Percentiles rank a stretch among this genome's conserved stretches.
Conservation (phyloP, 2,888 invertebrate species). For the Elmis aenea region DNA sequence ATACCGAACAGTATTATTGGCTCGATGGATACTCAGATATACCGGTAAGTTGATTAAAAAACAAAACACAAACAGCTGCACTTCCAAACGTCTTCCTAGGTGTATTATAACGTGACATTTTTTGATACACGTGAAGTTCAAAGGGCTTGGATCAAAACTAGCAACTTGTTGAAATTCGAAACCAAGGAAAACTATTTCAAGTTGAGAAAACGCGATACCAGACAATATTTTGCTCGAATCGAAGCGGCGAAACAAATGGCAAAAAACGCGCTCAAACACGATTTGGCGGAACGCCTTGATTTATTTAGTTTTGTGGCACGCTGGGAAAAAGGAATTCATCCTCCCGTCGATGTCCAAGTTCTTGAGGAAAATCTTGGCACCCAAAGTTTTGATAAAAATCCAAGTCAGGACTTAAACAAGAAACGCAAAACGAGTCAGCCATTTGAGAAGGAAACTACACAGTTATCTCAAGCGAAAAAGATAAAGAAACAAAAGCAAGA, state of each 20-base stretch:
- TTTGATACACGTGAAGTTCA: conserved; percentile 47
- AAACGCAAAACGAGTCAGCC: not conserved
- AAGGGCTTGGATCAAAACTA: conserved; percentile 48
- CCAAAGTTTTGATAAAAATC: conserved; percentile 1
- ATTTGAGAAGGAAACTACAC: too few relatives aligned
- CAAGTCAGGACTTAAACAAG: not conserved
- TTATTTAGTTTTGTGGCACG: conserved; percentile 49
- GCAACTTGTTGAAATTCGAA: conserved; percentile 43
- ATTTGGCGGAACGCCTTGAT: conserved; percentile 41
- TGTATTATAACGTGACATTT: conserved; percentile 53
- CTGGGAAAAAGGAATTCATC: conserved; percentile 46
- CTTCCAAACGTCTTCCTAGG: conserved; percentile 44
- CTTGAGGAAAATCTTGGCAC: too few relatives aligned
- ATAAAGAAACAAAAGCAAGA: too few relatives aligned
- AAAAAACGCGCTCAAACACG: conserved; percentile 43
- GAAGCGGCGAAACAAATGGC: conserved; percentile 44
- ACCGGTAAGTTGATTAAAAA: conserved; percentile 44
- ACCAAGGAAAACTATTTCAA: conserved; percentile 28
- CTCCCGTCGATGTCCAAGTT: too few relatives aligned
- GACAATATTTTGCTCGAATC: conserved; percentile 37
- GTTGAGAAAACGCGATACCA: conserved; percentile 39
- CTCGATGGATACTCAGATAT: conserved; percentile 51
- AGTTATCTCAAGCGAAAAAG: too few relatives aligned
- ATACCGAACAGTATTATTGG: conserved; percentile 57
- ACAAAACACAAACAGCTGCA: not conserved